Evolutionary conservation across 1,140 invertebrate species (phyloP).

Genomic region (Ptiloglossa arizonensis): DNA sequence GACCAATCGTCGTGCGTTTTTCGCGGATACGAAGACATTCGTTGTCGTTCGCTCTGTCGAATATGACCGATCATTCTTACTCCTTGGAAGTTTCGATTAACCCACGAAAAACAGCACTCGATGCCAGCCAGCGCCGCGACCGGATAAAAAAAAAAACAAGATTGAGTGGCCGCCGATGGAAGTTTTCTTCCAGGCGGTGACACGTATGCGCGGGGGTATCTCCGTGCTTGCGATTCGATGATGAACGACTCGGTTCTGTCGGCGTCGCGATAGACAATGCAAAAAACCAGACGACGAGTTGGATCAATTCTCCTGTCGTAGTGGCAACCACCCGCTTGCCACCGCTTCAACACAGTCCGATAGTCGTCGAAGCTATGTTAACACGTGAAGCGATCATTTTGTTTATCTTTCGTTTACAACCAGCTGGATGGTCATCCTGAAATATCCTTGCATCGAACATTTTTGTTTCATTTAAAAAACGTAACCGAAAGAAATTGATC

Average conservation of each 20-base stretch:
- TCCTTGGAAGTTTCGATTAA: constrained; percentile 16
- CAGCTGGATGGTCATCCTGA: too few species aligned
- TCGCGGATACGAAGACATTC: background rate
- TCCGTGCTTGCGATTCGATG: constrained; percentile 52
- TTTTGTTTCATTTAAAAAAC: too few species aligned
- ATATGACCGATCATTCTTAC: background rate
- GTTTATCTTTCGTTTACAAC: too few species aligned
- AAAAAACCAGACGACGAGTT: constrained; percentile 31
- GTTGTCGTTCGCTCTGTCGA: background rate
- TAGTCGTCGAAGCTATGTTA: too few species aligned
- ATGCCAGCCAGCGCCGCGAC: background rate
- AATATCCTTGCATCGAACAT: too few species aligned
- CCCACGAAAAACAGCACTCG: constrained; percentile 19
- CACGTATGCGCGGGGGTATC: constrained; percentile 38
- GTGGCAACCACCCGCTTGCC: constrained; percentile 16
- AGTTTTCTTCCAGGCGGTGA: constrained; percentile 50
- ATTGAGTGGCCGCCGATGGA: constrained; percentile 55
- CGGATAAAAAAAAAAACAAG: constrained; percentile 30
- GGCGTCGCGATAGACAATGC: constrained; percentile 33
- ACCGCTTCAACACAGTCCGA: too few species aligned
- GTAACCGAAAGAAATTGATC: too few species aligned
- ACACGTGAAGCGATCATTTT: too few species aligned
- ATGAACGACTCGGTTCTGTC: constrained; percentile 53
- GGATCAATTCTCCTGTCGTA: constrained; percentile 28
- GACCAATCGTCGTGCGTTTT: constrained; percentile 4